Conservation (phyloP, 2,888 invertebrate genomes). For the Muscina levida region DNA sequence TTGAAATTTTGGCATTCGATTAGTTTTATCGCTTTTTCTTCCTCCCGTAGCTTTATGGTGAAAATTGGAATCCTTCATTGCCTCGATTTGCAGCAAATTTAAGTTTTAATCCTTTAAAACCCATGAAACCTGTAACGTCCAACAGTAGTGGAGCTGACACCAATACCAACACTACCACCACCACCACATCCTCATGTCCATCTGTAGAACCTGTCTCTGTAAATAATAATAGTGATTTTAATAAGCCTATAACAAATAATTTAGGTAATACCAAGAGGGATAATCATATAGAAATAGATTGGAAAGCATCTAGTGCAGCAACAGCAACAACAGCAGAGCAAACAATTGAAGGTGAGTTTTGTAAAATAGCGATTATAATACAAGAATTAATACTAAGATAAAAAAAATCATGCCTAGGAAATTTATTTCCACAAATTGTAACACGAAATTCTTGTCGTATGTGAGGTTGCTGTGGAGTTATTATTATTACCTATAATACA, state of each 20-base stretch:
- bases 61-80: slow-evolving; percentile 89
- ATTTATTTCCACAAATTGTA: too few species aligned
- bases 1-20: slow-evolving; percentile 51
- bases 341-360: slow-evolving; percentile 45
- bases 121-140: slow-evolving; percentile 82
- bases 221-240: slow-evolving; percentile 24
- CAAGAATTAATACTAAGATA: too few species aligned
- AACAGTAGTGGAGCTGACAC: slow-evolving; percentile 49
- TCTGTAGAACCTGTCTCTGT: slow-evolving; percentile 37
- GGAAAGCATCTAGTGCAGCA: slow-evolving; percentile 81
- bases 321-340: slow-evolving; percentile 73
- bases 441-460: too few species aligned
- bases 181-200: slow-evolving; percentile 16
- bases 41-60: slow-evolving; percentile 85
- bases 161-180: too few species aligned
- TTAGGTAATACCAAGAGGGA: slow-evolving; percentile 71
- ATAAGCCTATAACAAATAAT: background rate
- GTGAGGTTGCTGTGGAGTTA: too few species aligned
- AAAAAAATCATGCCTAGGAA: too few species aligned
- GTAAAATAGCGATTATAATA: too few species aligned
- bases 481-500: too few species aligned
- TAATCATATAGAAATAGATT: slow-evolving; percentile 86
- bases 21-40: slow-evolving; percentile 32
- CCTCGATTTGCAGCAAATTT: slow-evolving; percentile 94
- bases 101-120: slow-evolving; percentile 88